Percentiles rank a stretch among this genome's conserved stretches.
Conservation (phyloP, 2,797 vertebrate genomes). For the Serranus cabrilla region DNA sequence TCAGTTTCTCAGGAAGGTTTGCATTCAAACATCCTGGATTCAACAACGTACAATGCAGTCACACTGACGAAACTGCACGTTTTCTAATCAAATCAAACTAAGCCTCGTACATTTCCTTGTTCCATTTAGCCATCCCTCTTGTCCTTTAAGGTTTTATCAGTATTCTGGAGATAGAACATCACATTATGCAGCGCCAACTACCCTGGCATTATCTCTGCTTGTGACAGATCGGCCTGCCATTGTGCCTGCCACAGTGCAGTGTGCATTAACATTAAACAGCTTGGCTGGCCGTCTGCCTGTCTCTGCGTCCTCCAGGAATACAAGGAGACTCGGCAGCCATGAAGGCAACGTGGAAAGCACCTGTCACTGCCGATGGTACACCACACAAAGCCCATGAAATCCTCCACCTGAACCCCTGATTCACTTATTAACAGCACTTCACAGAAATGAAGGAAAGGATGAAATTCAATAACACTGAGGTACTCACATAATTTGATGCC, state of each 20-base stretch:
- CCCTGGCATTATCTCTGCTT: conserved; percentile 80
- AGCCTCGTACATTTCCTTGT: conserved; percentile 41
- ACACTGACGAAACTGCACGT: conserved; percentile 29
- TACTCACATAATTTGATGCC: conserved; percentile 98
- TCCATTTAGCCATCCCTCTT: conserved; percentile 58
- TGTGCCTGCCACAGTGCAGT: conserved; percentile 73
- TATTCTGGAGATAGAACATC: conserved; percentile 77
- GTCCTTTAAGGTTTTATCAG: conserved; percentile 80
- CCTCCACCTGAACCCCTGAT: conserved; percentile 47
- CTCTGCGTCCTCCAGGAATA: conserved; percentile 71
- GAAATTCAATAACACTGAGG: conserved; percentile 39
- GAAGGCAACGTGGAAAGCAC: conserved; percentile 69
- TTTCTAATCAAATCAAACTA: conserved; percentile 47
- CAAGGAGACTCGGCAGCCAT: conserved; percentile 77
- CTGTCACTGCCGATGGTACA: conserved; percentile 67
- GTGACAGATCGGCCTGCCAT: conserved; percentile 83
- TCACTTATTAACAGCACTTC: conserved; percentile 46
- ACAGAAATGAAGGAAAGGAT: conserved; percentile 41
- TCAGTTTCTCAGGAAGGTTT: conserved; percentile 14
- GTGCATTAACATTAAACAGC: conserved; percentile 84
- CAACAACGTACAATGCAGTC: conserved; percentile 17
- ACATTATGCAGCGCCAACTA: conserved; percentile 82
- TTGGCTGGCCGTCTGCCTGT: conserved; percentile 77
- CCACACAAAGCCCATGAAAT: conserved; percentile 40
- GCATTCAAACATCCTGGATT: conserved; percentile 4